Conservation (phyloP, 2,113 vertebrate species). For the Oreocharis arfaki region DNA sequence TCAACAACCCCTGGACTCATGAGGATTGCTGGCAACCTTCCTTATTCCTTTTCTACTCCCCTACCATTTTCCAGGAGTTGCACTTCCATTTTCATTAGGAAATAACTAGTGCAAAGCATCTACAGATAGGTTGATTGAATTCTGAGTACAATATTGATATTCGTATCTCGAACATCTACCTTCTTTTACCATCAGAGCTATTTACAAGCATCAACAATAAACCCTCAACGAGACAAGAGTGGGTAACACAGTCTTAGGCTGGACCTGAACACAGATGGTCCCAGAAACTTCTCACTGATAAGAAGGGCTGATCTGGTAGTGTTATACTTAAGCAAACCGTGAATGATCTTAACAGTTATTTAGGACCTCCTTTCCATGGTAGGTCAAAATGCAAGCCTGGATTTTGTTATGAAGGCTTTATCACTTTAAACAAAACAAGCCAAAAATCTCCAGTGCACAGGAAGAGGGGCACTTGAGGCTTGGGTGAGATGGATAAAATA, state of each 20-base stretch:
- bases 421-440: not conserved
- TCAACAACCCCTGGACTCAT: not conserved
- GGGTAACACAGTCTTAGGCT: not conserved
- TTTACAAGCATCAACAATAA: not conserved
- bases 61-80: not conserved
- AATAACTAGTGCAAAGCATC: not conserved
- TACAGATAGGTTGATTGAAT: not conserved
- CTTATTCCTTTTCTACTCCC: not conserved
- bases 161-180: not conserved
- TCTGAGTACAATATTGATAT: not conserved
- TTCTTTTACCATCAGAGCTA: not conserved
- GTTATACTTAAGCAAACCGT: not conserved
- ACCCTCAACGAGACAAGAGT: not conserved
- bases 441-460: not conserved
- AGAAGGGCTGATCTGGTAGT: not conserved
- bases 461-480: not conserved
- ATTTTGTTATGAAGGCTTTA: not conserved
- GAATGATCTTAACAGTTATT: not conserved
- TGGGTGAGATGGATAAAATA: not conserved
- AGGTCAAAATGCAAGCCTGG: not conserved
- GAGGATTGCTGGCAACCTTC: not conserved
- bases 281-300: not conserved
- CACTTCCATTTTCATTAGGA: not conserved
- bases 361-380: not conserved
- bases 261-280: not conserved